Base-by-base conservation (phyloP, 2,888 invertebrate species). In the Tholera decimalis region DNA sequence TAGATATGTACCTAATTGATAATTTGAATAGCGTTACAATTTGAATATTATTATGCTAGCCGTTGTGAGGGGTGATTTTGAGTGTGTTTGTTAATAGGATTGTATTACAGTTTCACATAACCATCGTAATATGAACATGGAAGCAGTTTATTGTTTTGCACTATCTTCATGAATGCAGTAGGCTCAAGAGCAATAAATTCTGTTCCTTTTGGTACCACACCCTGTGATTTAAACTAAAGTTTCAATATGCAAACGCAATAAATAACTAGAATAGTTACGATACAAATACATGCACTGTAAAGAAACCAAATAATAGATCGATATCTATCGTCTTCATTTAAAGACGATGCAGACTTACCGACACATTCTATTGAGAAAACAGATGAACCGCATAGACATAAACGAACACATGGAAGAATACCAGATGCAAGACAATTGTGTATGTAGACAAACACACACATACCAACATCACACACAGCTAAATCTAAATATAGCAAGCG, bases 401-500 rank as follows among this genome's bases (percentile, higher is more conserved):
- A 69, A 62, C 63, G 58, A 50, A 58, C 55, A 71, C 62, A 77
- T 66, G 55, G 73, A 64, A 71, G 80, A 70, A 74, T 76, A 57
- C 77, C 78, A 78, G 84, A 85, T 87, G 86, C 83, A 89, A 90
- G 89, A 89, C 87, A 88, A 90, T 88, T 83, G 88, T 83, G 82
- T 86, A 87, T 85, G 85, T 87, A 88, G 85, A 85, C 86, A 87
- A 86, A 87, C 87, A 89, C 87, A 88, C 87, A 88, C 89, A 89
- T 88, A 90, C 87, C 88, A 85, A 90, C 92, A 91, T 90, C 88
- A 91, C 92, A 91, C 88, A 94, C 91, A 91, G 92, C 94, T 94
- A 94, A 95, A 95, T 95, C 95, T 95, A 95, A 95, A 95, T 95
- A 95, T 95, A 95, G 95, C 95, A 88, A 91, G 93, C 94, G 93